Evolutionary conservation across 2,113 vertebrate species (phyloP).

Genomic region (Podarcis muralis): DNA sequence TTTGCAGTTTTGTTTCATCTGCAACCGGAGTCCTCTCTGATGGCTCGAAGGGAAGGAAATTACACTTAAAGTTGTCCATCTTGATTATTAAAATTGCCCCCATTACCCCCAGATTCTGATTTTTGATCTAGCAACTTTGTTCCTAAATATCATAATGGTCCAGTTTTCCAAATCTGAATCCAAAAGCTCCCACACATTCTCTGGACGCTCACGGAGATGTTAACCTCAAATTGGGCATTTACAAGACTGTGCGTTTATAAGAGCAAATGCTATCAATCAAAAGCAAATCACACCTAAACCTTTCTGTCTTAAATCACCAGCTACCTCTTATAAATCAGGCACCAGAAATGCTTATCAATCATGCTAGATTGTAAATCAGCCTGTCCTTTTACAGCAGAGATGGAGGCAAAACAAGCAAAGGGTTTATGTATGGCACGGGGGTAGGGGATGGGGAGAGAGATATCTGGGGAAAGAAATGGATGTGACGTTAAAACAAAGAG

Average conservation of each 20-base stretch:
- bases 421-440: background rate
- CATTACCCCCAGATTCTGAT: too few relatives aligned
- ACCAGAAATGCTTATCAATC: constrained; percentile 31
- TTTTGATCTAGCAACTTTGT: background rate
- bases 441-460: background rate
- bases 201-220: background rate
- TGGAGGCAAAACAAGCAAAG: background rate
- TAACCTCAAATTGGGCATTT: constrained; percentile 8
- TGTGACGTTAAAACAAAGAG: background rate
- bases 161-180: background rate
- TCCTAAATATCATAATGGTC: background rate
- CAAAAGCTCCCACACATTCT: background rate
- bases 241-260: constrained; percentile 28
- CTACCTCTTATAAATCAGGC: constrained; percentile 27
- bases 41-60: background rate
- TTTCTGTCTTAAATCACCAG: constrained; percentile 49
- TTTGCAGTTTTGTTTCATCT: background rate
- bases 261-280: constrained; percentile 60
- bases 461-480: background rate
- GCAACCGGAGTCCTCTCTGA: background rate
- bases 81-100: background rate
- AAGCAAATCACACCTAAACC: constrained; percentile 40
- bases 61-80: background rate
- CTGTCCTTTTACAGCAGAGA: background rate
- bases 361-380: background rate